Base-by-base conservation (phyloP, 1,140 invertebrate species). In the Holcopasites calliopsidis region DNA sequence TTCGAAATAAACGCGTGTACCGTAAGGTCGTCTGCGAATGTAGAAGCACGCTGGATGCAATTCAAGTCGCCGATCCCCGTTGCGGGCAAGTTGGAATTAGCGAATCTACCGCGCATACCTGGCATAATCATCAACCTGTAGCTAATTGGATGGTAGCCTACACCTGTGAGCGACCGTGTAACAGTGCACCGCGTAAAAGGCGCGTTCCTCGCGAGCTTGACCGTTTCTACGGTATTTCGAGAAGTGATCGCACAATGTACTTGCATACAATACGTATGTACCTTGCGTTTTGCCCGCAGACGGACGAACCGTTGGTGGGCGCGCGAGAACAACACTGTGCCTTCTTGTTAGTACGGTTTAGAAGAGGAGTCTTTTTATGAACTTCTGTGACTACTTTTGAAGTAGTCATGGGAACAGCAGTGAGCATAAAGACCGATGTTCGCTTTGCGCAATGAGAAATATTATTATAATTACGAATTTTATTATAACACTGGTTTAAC, bases 81-180 rank as follows among this genome's bases (percentile, higher is more conserved):
- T 42, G 52, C 42, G 42, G 62, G 11, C 50, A 69, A 40, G 54
- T 58, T 75, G 33, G 72, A 75, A 75, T 58, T 54, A 58, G 49
- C 76, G 65, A 50, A 62, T 74, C 44, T 47, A 75, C 69, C 58
- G 66, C 70, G 54, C 66, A 66, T 61, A 66, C 64, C 44, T 50
- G 55, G 74, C 35, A 44, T 70, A 76, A 76, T 70, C 65, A 76
- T 70, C 65, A 70, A 70, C 65, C 74, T 76, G 66, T 61, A 33
- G 74, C 74, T 76, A 76, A 76, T 76, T 76, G 74, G 74, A 76
- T 13, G 35, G 66, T 47, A 76, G 57, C 47, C 64, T 74, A 79
- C 65, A 76, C 62, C 77, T 65, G 73, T 58, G 33, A 57, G 72
- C 77, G 26, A 47, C 57, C 23, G 42, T 42, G 55, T 42, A 68